A percentile compares a stretch with the other conserved stretches of the same genome.
phyloP scores from a whole-genome alignment of 2,888 invertebrate genomes.

The Shargacucullia verbasci region DNA sequence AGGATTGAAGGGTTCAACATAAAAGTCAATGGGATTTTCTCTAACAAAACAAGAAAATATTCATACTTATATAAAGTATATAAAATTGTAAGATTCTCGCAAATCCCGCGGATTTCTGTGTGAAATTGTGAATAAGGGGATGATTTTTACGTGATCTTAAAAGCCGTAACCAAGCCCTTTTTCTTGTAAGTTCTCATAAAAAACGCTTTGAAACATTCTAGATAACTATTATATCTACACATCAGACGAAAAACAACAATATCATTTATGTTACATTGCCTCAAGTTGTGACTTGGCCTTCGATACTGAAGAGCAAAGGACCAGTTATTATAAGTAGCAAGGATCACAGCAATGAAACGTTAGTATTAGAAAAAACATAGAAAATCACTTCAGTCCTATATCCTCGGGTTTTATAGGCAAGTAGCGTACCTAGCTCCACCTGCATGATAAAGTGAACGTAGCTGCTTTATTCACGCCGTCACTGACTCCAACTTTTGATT shows the following conservation, averaged over 20 bases:
- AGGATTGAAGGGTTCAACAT: slow-evolving; percentile 35
- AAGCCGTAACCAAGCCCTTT: slow-evolving; percentile 24
- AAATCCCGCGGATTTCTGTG: slow-evolving; percentile 50
- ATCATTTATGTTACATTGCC: too few relatives aligned
- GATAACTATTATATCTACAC: not conserved
- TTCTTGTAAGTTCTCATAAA: slow-evolving; percentile 11
- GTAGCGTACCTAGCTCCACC: slow-evolving; percentile 1
- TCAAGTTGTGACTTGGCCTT: too few relatives aligned
- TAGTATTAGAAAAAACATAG: not conserved
- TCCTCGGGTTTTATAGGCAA: slow-evolving; percentile 2
- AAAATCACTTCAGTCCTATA: not conserved
- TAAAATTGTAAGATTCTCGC: slow-evolving; percentile 28
- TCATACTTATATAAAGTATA: slow-evolving; percentile 25
- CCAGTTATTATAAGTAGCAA: not conserved
- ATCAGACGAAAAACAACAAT: not conserved
- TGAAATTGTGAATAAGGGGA: slow-evolving; percentile 53
- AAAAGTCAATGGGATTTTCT: slow-evolving; percentile 42
- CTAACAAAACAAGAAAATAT: slow-evolving; percentile 43
- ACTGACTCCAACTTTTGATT: slow-evolving; percentile 67
- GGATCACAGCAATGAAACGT: not conserved
- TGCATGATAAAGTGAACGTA: slow-evolving; percentile 47
- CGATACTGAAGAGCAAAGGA: too few relatives aligned
- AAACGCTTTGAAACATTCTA: slow-evolving; percentile 11
- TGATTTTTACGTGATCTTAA: slow-evolving; percentile 53
- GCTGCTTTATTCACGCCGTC: slow-evolving; percentile 59